phyloP scores from a whole-genome alignment of 64 coral and sea anemone species.

The Montipora efflorescens region DNA sequence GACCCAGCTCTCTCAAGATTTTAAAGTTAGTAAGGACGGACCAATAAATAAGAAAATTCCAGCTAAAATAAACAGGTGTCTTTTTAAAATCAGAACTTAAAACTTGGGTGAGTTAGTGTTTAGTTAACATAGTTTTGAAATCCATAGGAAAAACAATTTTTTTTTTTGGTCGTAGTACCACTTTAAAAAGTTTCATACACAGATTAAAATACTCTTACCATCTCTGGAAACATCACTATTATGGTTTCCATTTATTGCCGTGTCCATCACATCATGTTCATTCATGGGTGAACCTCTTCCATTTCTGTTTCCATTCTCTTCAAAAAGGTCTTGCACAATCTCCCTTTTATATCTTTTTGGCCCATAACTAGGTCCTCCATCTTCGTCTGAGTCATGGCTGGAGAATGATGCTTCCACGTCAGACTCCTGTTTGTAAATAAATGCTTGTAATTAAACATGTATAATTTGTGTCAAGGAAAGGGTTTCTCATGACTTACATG shows the following conservation, averaged over 20 bases:
- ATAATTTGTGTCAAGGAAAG: too few species aligned
- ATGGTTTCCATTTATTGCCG: constrained; percentile 83
- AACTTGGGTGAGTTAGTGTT: too few species aligned
- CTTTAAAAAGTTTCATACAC: too few species aligned
- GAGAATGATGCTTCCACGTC: constrained; percentile 96
- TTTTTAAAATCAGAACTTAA: too few species aligned
- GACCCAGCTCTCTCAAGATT: too few species aligned
- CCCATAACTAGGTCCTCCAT: constrained; percentile 57
- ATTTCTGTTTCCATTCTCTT: constrained; percentile 91
- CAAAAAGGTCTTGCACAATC: constrained; percentile 70
- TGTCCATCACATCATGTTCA: constrained; percentile 61
- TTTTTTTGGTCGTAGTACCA: too few species aligned
- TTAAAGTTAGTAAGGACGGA: too few species aligned
- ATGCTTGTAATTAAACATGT: neutral
- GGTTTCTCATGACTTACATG: too few species aligned
- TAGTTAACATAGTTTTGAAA: too few species aligned
- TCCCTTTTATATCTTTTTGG: constrained; percentile 79
- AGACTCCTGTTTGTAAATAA: constrained; percentile 30
- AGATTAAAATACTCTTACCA: constrained; percentile 37
- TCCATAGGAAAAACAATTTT: too few species aligned
- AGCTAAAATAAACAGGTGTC: too few species aligned
- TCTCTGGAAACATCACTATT: constrained; percentile 73
- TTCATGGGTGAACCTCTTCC: constrained; percentile 51
- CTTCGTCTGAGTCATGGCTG: constrained; percentile 95
- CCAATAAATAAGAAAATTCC: too few species aligned